Evolutionary conservation across 2,888 invertebrate genomes (phyloP).

Genomic region (Deroplatys truncata): DNA sequence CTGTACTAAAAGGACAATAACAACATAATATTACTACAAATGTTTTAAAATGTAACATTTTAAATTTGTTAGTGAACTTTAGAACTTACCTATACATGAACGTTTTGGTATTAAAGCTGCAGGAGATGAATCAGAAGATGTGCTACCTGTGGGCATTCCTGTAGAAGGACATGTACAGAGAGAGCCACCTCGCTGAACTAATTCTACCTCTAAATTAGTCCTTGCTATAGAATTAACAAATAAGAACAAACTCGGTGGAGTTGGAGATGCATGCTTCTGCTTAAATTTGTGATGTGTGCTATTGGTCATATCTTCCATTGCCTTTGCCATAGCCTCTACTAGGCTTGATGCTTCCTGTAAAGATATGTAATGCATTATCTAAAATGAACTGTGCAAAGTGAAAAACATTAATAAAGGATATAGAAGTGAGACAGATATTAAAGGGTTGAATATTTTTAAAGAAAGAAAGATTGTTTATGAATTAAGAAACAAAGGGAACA

Average conservation of each 20-base stretch:
- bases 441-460: no score
- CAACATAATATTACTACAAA: no score
- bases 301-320: conserved; percentile 92
- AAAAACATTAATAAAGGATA: no score
- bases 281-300: conserved; percentile 78
- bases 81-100: conserved; percentile 68
- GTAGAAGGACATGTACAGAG: conserved; percentile 48
- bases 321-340: conserved; percentile 83
- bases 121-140: conserved; percentile 50
- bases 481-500: no score
- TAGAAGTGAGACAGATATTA: no score
- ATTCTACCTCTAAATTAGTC: conserved; percentile 89
- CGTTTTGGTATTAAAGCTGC: conserved; percentile 69
- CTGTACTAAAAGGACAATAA: no score
- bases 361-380: neutral
- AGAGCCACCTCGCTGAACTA: conserved; percentile 85
- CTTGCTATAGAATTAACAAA: conserved; percentile 87
- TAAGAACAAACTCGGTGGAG: conserved; percentile 72
- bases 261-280: conserved; percentile 59
- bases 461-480: no score
- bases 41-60: no score
- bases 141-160: conserved; percentile 37
- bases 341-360: conserved; percentile 64
- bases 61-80: neutral
- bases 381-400: no score